phyloP scores from a whole-genome alignment of 2,113 vertebrate species.

The Zosterops pallidus region DNA sequence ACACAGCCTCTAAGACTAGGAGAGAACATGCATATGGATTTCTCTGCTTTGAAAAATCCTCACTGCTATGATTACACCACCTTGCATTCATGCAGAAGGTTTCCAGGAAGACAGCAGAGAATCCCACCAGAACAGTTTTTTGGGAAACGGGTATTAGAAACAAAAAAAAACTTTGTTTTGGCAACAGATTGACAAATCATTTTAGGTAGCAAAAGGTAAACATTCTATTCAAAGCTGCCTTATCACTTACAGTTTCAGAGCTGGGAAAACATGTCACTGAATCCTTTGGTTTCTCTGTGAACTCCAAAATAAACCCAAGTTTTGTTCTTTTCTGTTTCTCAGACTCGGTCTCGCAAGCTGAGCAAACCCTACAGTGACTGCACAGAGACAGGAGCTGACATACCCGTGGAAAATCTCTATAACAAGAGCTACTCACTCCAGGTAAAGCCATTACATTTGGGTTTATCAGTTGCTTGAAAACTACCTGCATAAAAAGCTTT shows the following conservation, averaged over 20 bases:
- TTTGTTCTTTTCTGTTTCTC: background rate
- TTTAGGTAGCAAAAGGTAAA: background rate
- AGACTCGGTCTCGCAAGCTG: conserved; percentile 79
- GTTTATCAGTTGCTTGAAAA: background rate
- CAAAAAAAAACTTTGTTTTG: background rate
- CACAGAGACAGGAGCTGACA: conserved; percentile 72
- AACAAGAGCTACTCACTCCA: conserved; percentile 79
- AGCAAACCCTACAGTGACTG: conserved; percentile 81
- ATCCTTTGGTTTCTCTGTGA: background rate
- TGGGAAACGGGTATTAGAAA: background rate
- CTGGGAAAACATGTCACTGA: background rate
- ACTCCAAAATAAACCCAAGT: background rate
- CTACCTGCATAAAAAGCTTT: background rate
- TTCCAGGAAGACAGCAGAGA: background rate
- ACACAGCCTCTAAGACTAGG: background rate
- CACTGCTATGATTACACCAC: background rate
- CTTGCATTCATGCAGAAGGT: background rate
- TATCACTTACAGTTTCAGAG: background rate
- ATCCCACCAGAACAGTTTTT: background rate
- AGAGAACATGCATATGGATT: background rate
- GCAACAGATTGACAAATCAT: background rate
- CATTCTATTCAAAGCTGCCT: background rate
- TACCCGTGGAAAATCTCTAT: conserved; percentile 76
- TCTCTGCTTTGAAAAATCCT: background rate
- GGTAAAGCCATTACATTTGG: conserved; percentile 46